Evolutionary conservation across 2,888 invertebrate species (phyloP), one percentile per base, ranked within the genome.

Genomic region (Aplocera efformata): DNA sequence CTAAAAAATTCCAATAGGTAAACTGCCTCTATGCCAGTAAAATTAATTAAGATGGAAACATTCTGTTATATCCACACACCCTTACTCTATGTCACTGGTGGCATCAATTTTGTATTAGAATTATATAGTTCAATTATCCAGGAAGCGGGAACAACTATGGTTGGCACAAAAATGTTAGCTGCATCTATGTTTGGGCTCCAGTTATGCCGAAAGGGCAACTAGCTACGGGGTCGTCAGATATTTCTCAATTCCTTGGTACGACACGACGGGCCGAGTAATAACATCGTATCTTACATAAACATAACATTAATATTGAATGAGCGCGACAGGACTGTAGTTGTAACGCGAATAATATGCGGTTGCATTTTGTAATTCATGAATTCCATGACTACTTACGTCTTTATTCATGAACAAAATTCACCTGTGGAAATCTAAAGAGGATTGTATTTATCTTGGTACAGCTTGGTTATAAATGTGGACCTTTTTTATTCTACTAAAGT

Each of bases 301-400:
- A 64, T 58, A 48, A 58, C 63, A 69, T 68, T 70, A 69, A 72
- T 68, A 70, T 73, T 67, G 65, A 71, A 68, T 51, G 56, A 54
- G 47, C 50, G 36, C 57, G 58, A 57, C 56, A 54, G 48, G 46
- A 56, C 7, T 36, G 38, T 43, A 47, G 45, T 44, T 46, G 41
- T 53, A 44, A 42, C 42, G 33, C 23, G 53, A 59, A 56, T 60
- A 56, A 53, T 57, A 60, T 58, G 50, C 52, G 38, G 42, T 28
- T 48, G 42, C 56, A 60, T 66, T 17, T 60, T 62, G 58, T 56
- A 48, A 62, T 59, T 60, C 58, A 59, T 58, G 56, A 58, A 53
- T 54, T 35, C 57, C 58, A 56, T 52, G 56, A 56, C 56, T 56
- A 45, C 50, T 25, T 38, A 38, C 38, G 42, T 50, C 38, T 41